Percentiles rank a stretch among this genome's conserved stretches.
Evolutionary conservation across 1,140 invertebrate genomes (phyloP).

Genomic region (Monochamus saltuarius): DNA sequence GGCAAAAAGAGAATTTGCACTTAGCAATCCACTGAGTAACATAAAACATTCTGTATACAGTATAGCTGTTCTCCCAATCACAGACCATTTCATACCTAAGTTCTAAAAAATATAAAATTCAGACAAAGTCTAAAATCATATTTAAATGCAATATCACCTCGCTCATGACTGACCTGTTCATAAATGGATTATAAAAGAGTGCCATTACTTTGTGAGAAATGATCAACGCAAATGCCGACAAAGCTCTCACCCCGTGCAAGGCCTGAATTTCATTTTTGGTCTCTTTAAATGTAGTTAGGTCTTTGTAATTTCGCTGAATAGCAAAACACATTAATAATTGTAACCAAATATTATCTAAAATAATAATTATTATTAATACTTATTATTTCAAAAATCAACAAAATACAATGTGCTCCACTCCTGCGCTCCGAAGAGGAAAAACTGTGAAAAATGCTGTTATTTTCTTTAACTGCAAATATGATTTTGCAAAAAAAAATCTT

Average conservation of each 20-base stretch:
- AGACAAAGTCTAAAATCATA: too few species aligned
- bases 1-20: conserved; percentile 61
- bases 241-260: conserved; percentile 65
- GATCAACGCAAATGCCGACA: conserved; percentile 66
- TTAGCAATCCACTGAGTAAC: conserved; percentile 72
- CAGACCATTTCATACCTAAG: conserved; percentile 67
- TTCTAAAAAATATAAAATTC: conserved; percentile 61
- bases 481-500: too few species aligned
- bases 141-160: conserved; percentile 59
- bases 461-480: too few species aligned
- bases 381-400: too few species aligned
- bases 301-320: conserved; percentile 59
- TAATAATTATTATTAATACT: background rate
- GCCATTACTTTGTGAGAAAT: conserved; percentile 73
- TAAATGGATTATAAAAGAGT: conserved; percentile 67
- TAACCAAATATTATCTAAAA: conserved; percentile 10
- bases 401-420: too few species aligned
- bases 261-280: conserved; percentile 61
- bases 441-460: too few species aligned
- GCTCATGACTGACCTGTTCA: conserved; percentile 66
- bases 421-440: too few species aligned
- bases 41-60: conserved; percentile 75
- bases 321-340: conserved; percentile 56
- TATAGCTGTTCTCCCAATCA: conserved; percentile 69
- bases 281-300: conserved; percentile 56